phyloP scores from a whole-genome alignment of 2,888 invertebrate species.

The Agrotis puta region DNA sequence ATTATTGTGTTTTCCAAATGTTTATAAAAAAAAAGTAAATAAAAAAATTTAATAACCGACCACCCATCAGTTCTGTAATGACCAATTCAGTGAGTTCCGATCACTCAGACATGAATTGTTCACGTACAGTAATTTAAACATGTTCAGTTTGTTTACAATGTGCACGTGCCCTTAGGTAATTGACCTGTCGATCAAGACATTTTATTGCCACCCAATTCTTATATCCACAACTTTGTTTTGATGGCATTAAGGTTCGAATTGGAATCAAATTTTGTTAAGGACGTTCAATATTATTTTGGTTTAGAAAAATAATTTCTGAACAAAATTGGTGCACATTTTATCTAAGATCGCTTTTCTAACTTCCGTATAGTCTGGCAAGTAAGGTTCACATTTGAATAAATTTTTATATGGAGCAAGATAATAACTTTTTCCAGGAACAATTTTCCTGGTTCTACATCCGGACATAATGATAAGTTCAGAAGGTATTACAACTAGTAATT shows the following conservation, averaged over 20 bases:
- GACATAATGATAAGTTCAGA: constrained; percentile 72
- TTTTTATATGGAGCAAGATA: constrained; percentile 30
- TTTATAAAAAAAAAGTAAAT: constrained; percentile 51
- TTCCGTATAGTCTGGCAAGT: neutral
- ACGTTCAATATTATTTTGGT: constrained; percentile 57
- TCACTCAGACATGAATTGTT: constrained; percentile 62
- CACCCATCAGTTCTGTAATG: constrained; percentile 68
- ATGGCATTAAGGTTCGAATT: constrained; percentile 47
- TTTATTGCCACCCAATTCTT: constrained; percentile 17
- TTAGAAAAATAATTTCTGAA: constrained; percentile 66
- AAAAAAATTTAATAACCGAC: constrained; percentile 55
- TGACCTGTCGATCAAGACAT: constrained; percentile 64
- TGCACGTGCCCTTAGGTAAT: constrained; percentile 74
- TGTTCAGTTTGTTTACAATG: constrained; percentile 60
- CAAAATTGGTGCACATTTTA: constrained; percentile 55
- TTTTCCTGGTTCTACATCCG: constrained; percentile 59
- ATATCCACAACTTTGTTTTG: constrained; percentile 49
- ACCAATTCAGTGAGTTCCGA: constrained; percentile 70
- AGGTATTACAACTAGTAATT: constrained; percentile 79
- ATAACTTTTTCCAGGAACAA: constrained; percentile 61
- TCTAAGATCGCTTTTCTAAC: constrained; percentile 48
- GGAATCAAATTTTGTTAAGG: constrained; percentile 3
- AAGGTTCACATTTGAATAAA: constrained; percentile 40
- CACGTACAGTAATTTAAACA: constrained; percentile 54
- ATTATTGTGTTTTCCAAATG: constrained; percentile 51